A percentile compares a stretch with the other conserved stretches of the same genome.
phyloP scores from a whole-genome alignment of 1,140 invertebrate species.

The Helicoverpa zea region DNA sequence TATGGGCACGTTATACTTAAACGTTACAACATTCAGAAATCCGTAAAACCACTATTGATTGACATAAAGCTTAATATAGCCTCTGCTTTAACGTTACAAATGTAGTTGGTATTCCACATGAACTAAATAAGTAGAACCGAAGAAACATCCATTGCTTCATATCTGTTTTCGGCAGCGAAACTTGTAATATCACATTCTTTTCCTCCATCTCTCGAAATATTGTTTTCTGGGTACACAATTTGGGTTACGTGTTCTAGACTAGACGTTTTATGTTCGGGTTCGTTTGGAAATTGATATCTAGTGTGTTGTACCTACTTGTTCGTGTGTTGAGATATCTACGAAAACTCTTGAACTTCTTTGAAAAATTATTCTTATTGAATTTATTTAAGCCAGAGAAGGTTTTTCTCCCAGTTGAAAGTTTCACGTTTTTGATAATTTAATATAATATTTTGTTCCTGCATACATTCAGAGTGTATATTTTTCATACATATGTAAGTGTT shows the following conservation, averaged over 20 bases:
- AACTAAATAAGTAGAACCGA: conserved; percentile 12
- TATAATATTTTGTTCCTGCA: background rate
- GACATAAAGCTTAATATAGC: background rate
- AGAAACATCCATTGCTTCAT: conserved; percentile 3
- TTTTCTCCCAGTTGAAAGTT: too few species aligned
- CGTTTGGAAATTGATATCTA: conserved; percentile 33
- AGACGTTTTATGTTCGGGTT: conserved; percentile 39
- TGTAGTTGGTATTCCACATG: background rate
- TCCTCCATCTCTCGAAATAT: conserved; percentile 24
- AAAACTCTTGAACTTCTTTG: background rate
- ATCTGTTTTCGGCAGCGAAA: conserved; percentile 28
- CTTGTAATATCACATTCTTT: conserved; percentile 37
- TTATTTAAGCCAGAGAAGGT: background rate
- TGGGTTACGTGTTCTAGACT: conserved; percentile 34
- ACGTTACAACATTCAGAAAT: background rate
- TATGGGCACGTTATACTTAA: conserved; percentile 9
- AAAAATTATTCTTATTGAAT: background rate
- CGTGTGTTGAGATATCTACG: background rate
- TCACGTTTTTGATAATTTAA: too few species aligned
- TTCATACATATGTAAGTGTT: background rate
- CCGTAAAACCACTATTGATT: background rate
- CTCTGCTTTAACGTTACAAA: background rate
- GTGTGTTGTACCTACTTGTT: background rate
- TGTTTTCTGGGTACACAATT: conserved; percentile 37
- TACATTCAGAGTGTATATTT: background rate